Base-by-base conservation (phyloP, 2,888 invertebrate genomes). In the Campoletis raptor region DNA sequence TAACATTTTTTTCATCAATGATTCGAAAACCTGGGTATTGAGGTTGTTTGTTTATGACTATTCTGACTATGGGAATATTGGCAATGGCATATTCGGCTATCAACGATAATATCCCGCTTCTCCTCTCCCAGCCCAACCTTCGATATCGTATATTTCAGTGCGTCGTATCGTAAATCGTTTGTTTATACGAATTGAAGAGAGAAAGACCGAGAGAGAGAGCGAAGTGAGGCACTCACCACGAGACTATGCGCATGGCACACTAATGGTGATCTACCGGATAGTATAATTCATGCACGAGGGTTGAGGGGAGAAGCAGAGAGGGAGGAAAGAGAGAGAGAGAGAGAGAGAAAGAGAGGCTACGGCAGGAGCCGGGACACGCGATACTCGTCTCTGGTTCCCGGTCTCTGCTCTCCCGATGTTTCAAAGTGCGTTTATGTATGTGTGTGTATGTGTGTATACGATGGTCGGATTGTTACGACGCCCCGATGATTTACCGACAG, bases 191-290 rank as follows among this genome's bases (percentile, higher is more conserved):
- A 64, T 37, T 72, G 57, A 40, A n/a, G 70, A n/a, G 40, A 61
- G 64, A 15, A 67, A 76, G 66, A 40, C 30, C 30, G 30, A 30
- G 30, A 30, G 30, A 54, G 74, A 64, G 30, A 52, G 69, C 12
- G 78, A 21, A 67, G 48, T 45, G 64, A 54, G 70, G 79, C 81
- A 64, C 76, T 78, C 61, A 78, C 57, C 78, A 70, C 52, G 57
- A 57, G 74, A 40, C 82, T 64, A 73, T 69, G 78, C 81, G 84
- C 81, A 84, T 82, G 67, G 74, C 72, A 69, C 77, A 87, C 89
- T 91, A 92, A 92, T 91, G 88, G 90, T 86, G 90, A 90, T 91
- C 90, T 88, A 89, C 85, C 88, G 89, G 90, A 91, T 90, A 89
- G 89, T 90, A 92, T 92, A 92, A 92, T 90, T 92, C 89, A 90